Evolutionary conservation across 30 jellyfish, hydroid and myxozoan species (phyloP), one percentile per base, ranked within the genome.

Genomic region (Chironex yamaguchii): DNA sequence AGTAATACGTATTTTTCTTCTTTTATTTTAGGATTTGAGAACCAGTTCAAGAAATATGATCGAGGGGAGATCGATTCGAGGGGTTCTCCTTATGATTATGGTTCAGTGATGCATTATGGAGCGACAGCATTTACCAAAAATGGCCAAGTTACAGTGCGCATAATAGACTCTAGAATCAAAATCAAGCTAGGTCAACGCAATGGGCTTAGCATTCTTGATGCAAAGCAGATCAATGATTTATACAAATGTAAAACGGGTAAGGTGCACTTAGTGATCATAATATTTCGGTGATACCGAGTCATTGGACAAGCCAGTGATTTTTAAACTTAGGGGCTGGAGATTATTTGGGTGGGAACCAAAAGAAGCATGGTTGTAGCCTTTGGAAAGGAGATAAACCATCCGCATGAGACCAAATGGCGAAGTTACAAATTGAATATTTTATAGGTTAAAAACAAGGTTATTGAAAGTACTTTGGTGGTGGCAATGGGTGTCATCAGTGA

Each of bases 21-120:
- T n/a, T n/a, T n/a, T n/a, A 0, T 87, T 70, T 52, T 51, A 91
- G 97, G 96, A 0, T 72, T 36, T 49, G 93, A 77, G 48, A 72
- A 71, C 69, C 97, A 91, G 49, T 91, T 91, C 53, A 67, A 91
- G 69, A 91, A 74, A 53, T 91, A 91, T 49, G 96, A 70, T 67
- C 73, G 52, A 42, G 88, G 92, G 4, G 96, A 84, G 50, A 91
- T 91, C 33, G 76, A 91, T 66, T 91, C 97, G 9, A 77, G 66
- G 17, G 96, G 92, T 1, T 91, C 94, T 3, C 90, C 90, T n/a
- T 91, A 91, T 69, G 97, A 91, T 65, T 91, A 91, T 34, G 75
- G 82, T 0, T 91, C 97, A 1, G 54, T 91, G 0, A 91, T 91
- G 97, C 97, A 91, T 84, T 91, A 91, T 52, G 97, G 97, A 3